Conservation (phyloP, 2,113 vertebrate species). For the Sus scrofa region T2T-Sscrofa CM000818.6:109715501-109716000, state of each 20-base stretch:
- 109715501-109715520: background rate
- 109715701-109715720: background rate
- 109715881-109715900: conserved; percentile 46
- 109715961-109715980: background rate
- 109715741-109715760: background rate
- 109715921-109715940: background rate
- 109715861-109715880: conserved; percentile 14
- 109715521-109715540: background rate
- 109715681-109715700: background rate
- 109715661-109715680: background rate
- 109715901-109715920: background rate
- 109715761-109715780: background rate
- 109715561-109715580: background rate
- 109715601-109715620: background rate
- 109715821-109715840: background rate
- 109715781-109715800: background rate
- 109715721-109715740: background rate
- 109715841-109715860: background rate
- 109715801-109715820: background rate
- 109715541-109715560: background rate
- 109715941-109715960: background rate
- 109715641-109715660: background rate
- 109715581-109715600: background rate
- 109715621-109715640: background rate
- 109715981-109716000: background rate